Evolutionary conservation across 2,113 vertebrate genomes (phyloP).

Genomic region (Percopsis transmontana): DNA sequence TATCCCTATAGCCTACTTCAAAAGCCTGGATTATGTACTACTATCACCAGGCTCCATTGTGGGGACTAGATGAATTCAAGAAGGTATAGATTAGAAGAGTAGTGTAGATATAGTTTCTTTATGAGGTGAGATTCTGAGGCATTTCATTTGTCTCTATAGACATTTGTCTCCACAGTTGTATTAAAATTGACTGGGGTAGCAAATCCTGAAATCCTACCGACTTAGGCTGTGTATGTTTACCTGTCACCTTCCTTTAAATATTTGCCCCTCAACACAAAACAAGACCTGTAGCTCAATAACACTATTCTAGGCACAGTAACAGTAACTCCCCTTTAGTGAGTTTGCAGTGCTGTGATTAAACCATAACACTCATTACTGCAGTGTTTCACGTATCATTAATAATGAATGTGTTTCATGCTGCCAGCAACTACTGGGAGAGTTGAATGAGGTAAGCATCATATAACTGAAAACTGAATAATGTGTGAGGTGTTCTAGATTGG

Average conservation of each 20-base stretch:
- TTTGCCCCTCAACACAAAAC: neutral
- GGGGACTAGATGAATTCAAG: no score
- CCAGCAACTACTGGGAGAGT: conserved; percentile 95
- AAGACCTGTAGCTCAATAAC: neutral
- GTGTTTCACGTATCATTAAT: conserved; percentile 16
- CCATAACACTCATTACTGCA: conserved; percentile 24
- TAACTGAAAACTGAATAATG: neutral
- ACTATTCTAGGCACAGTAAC: neutral
- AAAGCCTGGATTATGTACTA: no score
- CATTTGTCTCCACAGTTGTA: no score
- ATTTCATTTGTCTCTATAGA: no score
- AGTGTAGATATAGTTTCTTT: no score
- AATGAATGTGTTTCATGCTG: conserved; percentile 65
- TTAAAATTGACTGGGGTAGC: no score
- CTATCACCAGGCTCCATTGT: no score
- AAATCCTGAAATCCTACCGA: no score
- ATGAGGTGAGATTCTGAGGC: no score
- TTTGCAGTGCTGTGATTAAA: conserved; percentile 18
- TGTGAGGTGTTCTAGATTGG: neutral
- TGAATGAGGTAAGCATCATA: conserved; percentile 91
- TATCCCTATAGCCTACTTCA: no score
- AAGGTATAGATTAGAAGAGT: no score
- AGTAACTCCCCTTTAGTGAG: conserved; percentile 10
- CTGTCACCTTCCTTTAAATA: neutral
- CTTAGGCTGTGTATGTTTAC: no score